phyloP scores from a whole-genome alignment of 2,888 invertebrate species.

The Agrotis ipsilon region DNA sequence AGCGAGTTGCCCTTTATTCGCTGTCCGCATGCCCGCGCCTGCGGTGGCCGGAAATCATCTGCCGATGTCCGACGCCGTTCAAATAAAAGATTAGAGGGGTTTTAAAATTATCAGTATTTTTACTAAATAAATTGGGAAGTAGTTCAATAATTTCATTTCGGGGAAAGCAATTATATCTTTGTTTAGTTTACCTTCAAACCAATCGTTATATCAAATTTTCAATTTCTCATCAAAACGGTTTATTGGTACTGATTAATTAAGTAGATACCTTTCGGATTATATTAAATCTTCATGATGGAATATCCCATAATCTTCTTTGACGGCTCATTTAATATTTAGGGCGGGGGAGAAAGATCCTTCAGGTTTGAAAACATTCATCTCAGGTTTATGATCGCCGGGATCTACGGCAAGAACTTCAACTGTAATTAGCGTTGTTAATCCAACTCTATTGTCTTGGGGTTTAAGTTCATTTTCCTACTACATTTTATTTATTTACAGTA shows the following conservation, averaged over 20 bases:
- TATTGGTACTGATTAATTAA: conserved; percentile 24
- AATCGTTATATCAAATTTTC: neutral
- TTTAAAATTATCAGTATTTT: no score
- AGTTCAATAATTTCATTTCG: neutral
- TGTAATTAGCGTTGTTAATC: conserved; percentile 1
- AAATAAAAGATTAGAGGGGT: no score
- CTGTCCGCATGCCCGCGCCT: no score
- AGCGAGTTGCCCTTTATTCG: no score
- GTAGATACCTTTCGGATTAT: conserved; percentile 15
- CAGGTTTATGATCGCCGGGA: neutral
- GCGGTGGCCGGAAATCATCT: no score
- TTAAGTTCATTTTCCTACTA: neutral
- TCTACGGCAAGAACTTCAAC: neutral
- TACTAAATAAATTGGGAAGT: no score
- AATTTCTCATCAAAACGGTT: neutral
- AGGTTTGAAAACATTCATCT: conserved; percentile 8
- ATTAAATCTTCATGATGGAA: conserved; percentile 10
- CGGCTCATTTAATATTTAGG: conserved; percentile 34
- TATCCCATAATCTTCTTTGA: conserved; percentile 25
- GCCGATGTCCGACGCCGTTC: no score
- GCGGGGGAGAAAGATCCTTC: conserved; percentile 14
- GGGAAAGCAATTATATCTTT: neutral
- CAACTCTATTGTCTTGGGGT: neutral
- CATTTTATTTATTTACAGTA: no score
- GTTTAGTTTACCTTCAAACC: neutral